Evolutionary conservation across 2,888 invertebrate species (phyloP).

Genomic region (Palloptera scutellata): DNA sequence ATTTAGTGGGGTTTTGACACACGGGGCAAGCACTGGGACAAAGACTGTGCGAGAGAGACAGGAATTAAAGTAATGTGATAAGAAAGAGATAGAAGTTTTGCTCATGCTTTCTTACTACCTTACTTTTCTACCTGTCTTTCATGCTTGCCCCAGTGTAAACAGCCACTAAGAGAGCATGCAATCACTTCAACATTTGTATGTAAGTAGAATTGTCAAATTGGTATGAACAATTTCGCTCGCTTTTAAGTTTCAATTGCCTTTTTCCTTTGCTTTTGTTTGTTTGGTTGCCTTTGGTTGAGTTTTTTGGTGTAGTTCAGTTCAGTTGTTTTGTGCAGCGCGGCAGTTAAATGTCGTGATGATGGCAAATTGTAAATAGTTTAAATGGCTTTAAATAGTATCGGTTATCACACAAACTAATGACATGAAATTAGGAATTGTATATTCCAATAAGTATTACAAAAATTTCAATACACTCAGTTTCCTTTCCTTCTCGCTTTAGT

Average conservation of each 20-base stretch:
- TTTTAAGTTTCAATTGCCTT: constrained; percentile 7
- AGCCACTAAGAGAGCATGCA: too few relatives aligned
- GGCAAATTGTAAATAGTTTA: constrained; percentile 65
- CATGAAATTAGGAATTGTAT: constrained; percentile 59
- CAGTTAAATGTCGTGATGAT: constrained; percentile 62
- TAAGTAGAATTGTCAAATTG: constrained; percentile 6
- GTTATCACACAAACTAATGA: constrained; percentile 63
- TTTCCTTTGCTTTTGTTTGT: constrained; percentile 2
- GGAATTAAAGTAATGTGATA: too few relatives aligned
- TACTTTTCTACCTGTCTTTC: too few relatives aligned
- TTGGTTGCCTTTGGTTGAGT: constrained; percentile 2
- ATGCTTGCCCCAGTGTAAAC: too few relatives aligned
- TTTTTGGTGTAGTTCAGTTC: neutral
- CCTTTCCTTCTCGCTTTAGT: too few relatives aligned
- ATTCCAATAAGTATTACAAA: too few relatives aligned
- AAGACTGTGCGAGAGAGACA: too few relatives aligned
- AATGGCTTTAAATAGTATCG: constrained; percentile 55
- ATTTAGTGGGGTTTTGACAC: too few relatives aligned
- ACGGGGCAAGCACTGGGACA: too few relatives aligned
- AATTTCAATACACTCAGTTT: too few relatives aligned
- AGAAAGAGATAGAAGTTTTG: too few relatives aligned
- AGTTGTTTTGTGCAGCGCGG: neutral
- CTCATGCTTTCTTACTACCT: too few relatives aligned
- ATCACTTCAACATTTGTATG: neutral
- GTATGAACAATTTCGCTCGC: neutral